Evolutionary conservation across 2,888 invertebrate genomes (phyloP).

Genomic region (Trissoscelio sp.): DNA sequence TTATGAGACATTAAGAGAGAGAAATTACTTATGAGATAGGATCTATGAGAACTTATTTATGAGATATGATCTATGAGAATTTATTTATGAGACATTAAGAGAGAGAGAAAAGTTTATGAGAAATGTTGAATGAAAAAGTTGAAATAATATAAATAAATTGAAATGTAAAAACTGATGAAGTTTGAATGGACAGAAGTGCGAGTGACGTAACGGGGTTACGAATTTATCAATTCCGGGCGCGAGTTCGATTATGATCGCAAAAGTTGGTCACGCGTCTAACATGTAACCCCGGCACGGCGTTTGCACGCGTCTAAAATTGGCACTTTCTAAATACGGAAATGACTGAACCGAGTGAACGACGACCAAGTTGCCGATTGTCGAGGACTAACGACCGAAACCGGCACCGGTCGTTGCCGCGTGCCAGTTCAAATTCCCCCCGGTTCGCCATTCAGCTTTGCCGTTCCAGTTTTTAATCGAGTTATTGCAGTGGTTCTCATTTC

Average conservation of each 20-base stretch:
- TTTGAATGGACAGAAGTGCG: too few relatives aligned
- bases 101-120: too few relatives aligned
- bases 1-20: too few relatives aligned
- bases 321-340: slow-evolving; percentile 65
- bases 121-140: too few relatives aligned
- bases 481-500: slow-evolving; percentile 59
- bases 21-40: too few relatives aligned
- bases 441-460: slow-evolving; percentile 60
- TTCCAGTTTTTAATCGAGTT: slow-evolving; percentile 64
- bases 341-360: slow-evolving; percentile 45
- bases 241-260: slow-evolving; percentile 51
- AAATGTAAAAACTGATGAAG: too few relatives aligned
- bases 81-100: too few relatives aligned
- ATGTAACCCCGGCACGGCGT: slow-evolving; percentile 12
- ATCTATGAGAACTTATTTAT: too few relatives aligned
- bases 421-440: slow-evolving; percentile 58
- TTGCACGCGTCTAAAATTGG: slow-evolving; percentile 63
- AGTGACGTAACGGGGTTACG: slow-evolving; percentile 29
- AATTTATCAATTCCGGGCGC: slow-evolving; percentile 47
- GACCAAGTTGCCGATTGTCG: slow-evolving; percentile 63
- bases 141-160: too few relatives aligned
- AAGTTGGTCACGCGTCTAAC: slow-evolving; percentile 56
- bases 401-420: slow-evolving; percentile 65
- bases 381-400: slow-evolving; percentile 61
- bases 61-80: too few relatives aligned